Evolutionary conservation across 2,113 vertebrate species (phyloP), one percentile per base, ranked within the genome.

Genomic region (Symphodus melops): DNA sequence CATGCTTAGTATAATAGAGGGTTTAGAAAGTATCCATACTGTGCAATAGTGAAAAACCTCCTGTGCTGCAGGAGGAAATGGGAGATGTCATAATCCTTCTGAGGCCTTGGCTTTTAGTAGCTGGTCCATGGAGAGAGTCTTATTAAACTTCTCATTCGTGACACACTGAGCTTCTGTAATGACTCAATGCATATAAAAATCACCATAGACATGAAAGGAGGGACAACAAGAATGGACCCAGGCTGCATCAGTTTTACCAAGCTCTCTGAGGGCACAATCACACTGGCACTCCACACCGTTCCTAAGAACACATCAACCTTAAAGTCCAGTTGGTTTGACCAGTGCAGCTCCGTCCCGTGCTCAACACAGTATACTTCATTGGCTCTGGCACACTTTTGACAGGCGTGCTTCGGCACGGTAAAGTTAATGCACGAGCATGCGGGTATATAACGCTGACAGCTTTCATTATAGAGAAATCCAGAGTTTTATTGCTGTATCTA

Each of bases 121-220:
- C 58, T 85, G 83, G 76, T 89, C 88, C 82, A 74, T 75, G 83
- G 79, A 86, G 84, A 86, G 66, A 84, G 79, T 88, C 88, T 86
- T 86, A 91, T 90, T 91, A 92, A 86, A 88, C 91, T 94, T 92
- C 83, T 92, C 87, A 94, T 94, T 95, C 93, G 82, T 75, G 88
- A 86, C 90, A 92, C 84, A 89, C 88, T 88, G 89, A 82, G 90
- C 83, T 69, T 77, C 83, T 90, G 75, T 83, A 92, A 89, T 91
- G 87, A 92, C 77, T 89, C 72, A 82, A 88, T 83, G 79, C 81
- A 89, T 89, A 92, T 86, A 90, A 87, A 93, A 92, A 92, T 92
- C 80, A 89, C 77, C 83, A 83, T 71, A 58, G 75, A 90, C 76
- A 79, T 88, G 68, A 86, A 82, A 86, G 63, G 72, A 84, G 46